Percentiles rank a stretch among this genome's conserved stretches.
phyloP scores from a whole-genome alignment of 2,113 vertebrate genomes.

The Oophaga pumilio region DNA sequence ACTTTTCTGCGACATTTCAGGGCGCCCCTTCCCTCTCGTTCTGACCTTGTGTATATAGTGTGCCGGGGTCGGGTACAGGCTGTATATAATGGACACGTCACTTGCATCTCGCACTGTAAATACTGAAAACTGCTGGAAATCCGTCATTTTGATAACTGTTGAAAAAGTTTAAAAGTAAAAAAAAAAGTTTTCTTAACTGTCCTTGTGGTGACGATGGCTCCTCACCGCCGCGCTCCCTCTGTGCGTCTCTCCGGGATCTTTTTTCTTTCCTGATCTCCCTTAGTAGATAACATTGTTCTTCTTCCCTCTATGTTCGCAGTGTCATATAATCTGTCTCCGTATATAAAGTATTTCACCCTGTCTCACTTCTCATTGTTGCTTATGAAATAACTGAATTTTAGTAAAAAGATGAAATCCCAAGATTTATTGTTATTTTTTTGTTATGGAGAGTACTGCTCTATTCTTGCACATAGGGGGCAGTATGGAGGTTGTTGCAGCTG shows the following conservation, averaged over 20 bases:
- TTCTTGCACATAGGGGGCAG: not conserved
- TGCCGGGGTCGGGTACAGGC: constrained; percentile 33
- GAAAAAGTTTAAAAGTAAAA: constrained; percentile 9
- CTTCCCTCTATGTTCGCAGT: constrained; percentile 47
- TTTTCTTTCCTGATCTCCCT: not conserved
- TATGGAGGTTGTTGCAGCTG: not conserved
- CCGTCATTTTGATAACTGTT: constrained; percentile 53
- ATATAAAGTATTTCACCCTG: constrained; percentile 37
- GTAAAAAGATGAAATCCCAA: constrained; percentile 54
- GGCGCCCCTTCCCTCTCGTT: not conserved
- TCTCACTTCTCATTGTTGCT: constrained; percentile 55
- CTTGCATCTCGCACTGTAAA: constrained; percentile 49
- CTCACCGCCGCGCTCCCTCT: not conserved
- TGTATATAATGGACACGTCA: constrained; percentile 49
- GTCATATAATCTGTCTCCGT: constrained; percentile 38
- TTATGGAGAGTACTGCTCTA: not conserved
- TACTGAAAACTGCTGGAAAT: constrained; percentile 43
- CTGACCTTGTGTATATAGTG: constrained; percentile 39
- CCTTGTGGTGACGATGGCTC: not conserved
- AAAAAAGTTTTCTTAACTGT: constrained; percentile 17
- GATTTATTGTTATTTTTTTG: constrained; percentile 37
- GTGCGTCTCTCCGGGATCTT: not conserved
- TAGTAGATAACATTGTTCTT: constrained; percentile 12
- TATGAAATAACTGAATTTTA: constrained; percentile 57
- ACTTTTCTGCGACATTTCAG: not conserved